Base-by-base conservation (phyloP, 2,797 vertebrate genomes). In the Acestrorhynchus altus region DNA sequence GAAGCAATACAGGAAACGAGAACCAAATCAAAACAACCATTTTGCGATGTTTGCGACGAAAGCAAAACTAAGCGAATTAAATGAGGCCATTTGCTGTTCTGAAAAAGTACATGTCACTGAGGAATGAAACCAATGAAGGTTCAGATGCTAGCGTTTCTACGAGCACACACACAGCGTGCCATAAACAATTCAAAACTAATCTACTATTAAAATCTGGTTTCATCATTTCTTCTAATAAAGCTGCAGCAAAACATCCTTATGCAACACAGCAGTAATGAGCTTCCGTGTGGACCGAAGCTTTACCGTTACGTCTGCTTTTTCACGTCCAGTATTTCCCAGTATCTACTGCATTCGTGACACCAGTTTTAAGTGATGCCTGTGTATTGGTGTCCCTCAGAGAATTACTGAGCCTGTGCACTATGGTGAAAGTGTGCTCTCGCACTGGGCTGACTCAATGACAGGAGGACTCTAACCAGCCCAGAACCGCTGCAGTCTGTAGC, bases 61-160 rank as follows among this genome's bases (percentile, higher is more conserved):
- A 26, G 24, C 10, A 18, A 67, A 67, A 47, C 4, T 26, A 66
- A 66, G 26, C 31, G 28, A 59, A 15, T 64, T 65, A 44, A 64
- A 49, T 67, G 18, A 4, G 15, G 15, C 44, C 9, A 24, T 46
- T 46, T 66, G 20, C 22, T 28, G 22, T 49, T 60, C 57, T 31
- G 57, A 2, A 5, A n/a, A 60, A 35, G 15, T 8, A 18, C 57
- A 18, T 60, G 26, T 35, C 7, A 28, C 28, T 2, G 16, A n/a
- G 15, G 28, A 35, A 16, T 4, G 28, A 60, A 18, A 1, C 2
- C 15, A 35, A 35, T 18, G 16, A 7, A 16, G 26, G 15, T 35
- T 18, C 8, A 1, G 8, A 16, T 5, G 54, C 12, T 57, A 57
- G 28, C 26, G 8, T 12, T 13, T 11, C 26, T 31, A 16, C 31